Evolutionary conservation across 2,113 vertebrate species (phyloP), one percentile per base, ranked within the genome.

Genomic region (Python bivittatus): DNA sequence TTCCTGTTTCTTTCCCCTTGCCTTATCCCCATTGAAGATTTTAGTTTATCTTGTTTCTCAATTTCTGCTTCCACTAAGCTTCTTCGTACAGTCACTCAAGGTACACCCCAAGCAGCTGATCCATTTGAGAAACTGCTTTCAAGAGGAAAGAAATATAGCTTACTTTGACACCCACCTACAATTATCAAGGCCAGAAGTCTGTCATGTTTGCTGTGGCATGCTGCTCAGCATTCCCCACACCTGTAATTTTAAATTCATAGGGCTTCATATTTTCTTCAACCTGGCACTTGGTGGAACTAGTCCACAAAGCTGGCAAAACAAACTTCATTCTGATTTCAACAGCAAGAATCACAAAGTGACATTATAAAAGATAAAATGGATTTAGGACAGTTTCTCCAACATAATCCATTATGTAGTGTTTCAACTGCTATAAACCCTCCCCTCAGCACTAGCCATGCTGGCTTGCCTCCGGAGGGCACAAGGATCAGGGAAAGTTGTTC

Each of bases 151-250:
- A 56, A 83, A 91, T 94, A 91, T 93, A 97, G 96, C 94, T 96
- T 1, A 0, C 92, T 95, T n/a, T 94, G 95, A 93, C 95, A n/a
- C 91, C 94, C 2, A 3, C 90, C 25, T 0, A 6, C 9, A 94
- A 96, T 25, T 13, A 96, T 83, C 0, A 7, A 1, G 12, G 92
- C 94, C 60, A 0, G 93, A 88, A 2, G 0, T 94, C 94, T 58
- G 61, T 0, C 0, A 87, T 94, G 91, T 96, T 96, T 97, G 96
- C 94, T 68, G 33, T 87, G 96, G 96, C 95, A 96, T 68, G 2
- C 23, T 91, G 94, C 96, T 90, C 79, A 72, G 13, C 94, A 89
- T 94, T 96, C 95, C 90, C 95, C 42, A 90, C 53, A 38, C 85
- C 92, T 88, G 25, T 20, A n/a, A 54, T 54, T 95, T 61, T 95